Evolutionary conservation across 2,797 vertebrate species (phyloP), one percentile per base, ranked within the genome.

Genomic region (Triplophysa bombifrons): DNA sequence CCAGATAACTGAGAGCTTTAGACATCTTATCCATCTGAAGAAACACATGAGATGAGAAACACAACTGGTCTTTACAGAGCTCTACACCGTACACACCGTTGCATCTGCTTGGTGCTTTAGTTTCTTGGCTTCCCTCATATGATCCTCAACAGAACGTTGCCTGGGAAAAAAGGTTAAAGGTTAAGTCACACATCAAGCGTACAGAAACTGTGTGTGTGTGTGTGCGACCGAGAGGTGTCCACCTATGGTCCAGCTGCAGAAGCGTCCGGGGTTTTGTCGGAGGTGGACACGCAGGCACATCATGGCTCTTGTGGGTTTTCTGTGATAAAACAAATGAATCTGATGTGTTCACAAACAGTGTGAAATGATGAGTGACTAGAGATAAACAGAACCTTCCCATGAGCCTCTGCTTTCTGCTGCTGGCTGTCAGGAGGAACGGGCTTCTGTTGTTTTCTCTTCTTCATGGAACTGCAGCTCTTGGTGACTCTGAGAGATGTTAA

Each of bases 31-130:
- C 94, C 0, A 89, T 87, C 98, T 98, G 72, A 72, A 41, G 10
- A 68, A 51, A 44, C 66, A 78, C 44, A 71, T 20, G 12, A 30
- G 27, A 13, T 72, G 4, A 68, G n/a, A 22, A 60, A 51, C 4
- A 22, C 3, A 34, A 22, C 38, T 46, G 27, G 4, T 27, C 48
- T 63, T 3, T 3, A 17, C 3, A 58, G 58, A 7, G 17, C 87
- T 80, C 27, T 11, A 41, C 6, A 38, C 34, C 4, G 34, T 63
- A 70, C 22, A 41, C 84, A 97, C 98, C 93, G 95, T 97, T 69
- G 93, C 92, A 71, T 99, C 98, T 13, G 98, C 98, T 90, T 94
- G 96, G 91, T 96, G 95, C 92, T 98, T 99, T 85, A 99, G 89
- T 82, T 85, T 96, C 88, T 96, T 97, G 76, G 97, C 98, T 89